Percentiles rank a stretch among this genome's conserved stretches.
phyloP scores from a whole-genome alignment of 2,113 vertebrate genomes.

The Myotis davidii region DNA sequence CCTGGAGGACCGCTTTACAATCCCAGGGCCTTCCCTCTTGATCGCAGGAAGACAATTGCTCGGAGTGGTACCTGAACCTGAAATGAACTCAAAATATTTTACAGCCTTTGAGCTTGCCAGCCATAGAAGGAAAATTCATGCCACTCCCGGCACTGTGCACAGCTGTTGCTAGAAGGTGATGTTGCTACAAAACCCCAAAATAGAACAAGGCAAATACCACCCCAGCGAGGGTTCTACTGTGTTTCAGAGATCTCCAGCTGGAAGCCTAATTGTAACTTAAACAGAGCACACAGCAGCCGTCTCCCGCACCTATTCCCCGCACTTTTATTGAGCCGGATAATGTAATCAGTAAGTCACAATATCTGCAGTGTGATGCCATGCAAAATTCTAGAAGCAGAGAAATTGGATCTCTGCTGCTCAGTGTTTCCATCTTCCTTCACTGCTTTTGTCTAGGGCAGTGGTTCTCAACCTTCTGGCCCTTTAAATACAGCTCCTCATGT shows the following conservation, averaged over 20 bases:
- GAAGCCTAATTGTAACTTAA: constrained; percentile 86
- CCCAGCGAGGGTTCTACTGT: constrained; percentile 77
- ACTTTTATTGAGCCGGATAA: constrained; percentile 73
- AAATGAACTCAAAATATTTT: constrained; percentile 84
- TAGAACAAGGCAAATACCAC: constrained; percentile 82
- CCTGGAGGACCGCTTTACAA: constrained; percentile 66
- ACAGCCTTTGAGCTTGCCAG: constrained; percentile 78
- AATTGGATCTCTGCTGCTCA: not conserved
- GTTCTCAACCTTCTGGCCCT: too few relatives aligned
- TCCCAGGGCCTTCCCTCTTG: constrained; percentile 74
- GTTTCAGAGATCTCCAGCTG: constrained; percentile 83
- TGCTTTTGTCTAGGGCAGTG: not conserved
- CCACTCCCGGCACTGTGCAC: constrained; percentile 77
- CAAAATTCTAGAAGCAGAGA: constrained; percentile 7
- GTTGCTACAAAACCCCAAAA: constrained; percentile 82
- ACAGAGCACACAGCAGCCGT: constrained; percentile 64
- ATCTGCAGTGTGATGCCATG: not conserved
- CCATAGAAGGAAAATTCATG: constrained; percentile 78
- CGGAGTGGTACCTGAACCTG: constrained; percentile 85
- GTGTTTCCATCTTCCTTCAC: not conserved
- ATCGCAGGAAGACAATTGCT: constrained; percentile 76
- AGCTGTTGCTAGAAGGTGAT: constrained; percentile 87
- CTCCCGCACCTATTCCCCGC: constrained; percentile 54
- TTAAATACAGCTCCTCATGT: too few relatives aligned
- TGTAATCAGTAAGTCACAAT: constrained; percentile 71